Evolutionary conservation across 1,140 invertebrate species (phyloP).

Genomic region (Argopecten irradians): DNA sequence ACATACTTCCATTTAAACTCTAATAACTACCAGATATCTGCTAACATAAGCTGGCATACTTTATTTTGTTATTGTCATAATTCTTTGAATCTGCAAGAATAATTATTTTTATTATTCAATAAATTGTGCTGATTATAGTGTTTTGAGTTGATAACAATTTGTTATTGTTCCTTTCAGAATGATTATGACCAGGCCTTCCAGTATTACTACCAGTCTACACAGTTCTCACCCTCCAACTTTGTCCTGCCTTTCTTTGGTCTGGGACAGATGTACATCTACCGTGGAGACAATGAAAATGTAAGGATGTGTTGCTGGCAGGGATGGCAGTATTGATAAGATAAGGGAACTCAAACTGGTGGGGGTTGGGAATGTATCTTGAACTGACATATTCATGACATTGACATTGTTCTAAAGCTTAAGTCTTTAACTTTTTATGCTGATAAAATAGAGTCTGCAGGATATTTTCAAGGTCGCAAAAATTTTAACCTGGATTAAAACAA

Average conservation of each 20-base stretch:
- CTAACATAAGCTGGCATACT: too few species aligned
- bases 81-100: too few species aligned
- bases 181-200: slow-evolving; percentile 99
- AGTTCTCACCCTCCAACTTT: slow-evolving; percentile 96
- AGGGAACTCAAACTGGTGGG: neutral
- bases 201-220: slow-evolving; percentile 99
- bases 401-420: too few species aligned
- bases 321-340: neutral
- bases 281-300: slow-evolving; percentile 98
- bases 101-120: neutral
- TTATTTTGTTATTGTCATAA: too few species aligned
- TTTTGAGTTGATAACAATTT: neutral
- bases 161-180: slow-evolving; percentile 78
- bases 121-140: neutral
- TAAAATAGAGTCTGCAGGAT: too few species aligned
- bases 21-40: too few species aligned
- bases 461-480: too few species aligned
- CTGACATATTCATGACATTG: too few species aligned
- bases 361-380: neutral
- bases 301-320: slow-evolving; percentile 46
- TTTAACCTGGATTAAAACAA: too few species aligned
- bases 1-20: too few species aligned
- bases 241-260: slow-evolving; percentile 98
- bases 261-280: slow-evolving; percentile 99
- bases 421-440: too few species aligned